These are phyloP conservation scores for Caradrina clavipalpis DNA, from an alignment of 2,888 invertebrate species.

Conservation along the genomic window DNA sequence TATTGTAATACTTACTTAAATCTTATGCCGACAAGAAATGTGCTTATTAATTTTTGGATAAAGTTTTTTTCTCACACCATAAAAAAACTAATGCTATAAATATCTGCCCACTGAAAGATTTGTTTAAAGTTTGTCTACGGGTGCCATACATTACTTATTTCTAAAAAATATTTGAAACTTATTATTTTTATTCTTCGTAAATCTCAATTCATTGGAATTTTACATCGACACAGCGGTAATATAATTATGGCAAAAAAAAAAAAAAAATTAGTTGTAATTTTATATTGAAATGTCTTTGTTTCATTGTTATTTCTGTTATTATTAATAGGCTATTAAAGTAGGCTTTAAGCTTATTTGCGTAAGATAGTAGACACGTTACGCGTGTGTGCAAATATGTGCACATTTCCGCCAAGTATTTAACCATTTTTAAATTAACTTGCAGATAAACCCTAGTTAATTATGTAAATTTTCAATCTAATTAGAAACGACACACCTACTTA, in stretches of 20 bases:
- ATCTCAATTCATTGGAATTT: neutral
- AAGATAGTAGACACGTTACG: neutral
- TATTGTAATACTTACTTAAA: constrained; percentile 41
- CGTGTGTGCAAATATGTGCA: neutral
- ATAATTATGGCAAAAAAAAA: no score
- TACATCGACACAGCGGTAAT: no score
- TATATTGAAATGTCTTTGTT: neutral
- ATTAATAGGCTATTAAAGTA: neutral
- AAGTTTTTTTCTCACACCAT: constrained; percentile 1
- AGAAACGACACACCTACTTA: constrained; percentile 10
- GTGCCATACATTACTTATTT: no score
- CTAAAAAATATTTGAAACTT: no score
- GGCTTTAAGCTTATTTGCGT: no score
- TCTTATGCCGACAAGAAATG: constrained; percentile 15
- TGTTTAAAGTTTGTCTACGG: neutral
- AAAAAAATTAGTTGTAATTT: neutral
- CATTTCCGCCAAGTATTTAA: neutral
- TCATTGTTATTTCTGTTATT: neutral
- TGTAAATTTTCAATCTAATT: constrained; percentile 34
- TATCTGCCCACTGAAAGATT: neutral
- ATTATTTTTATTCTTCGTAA: neutral
- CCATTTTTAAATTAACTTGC: neutral
- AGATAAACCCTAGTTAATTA: constrained; percentile 16
- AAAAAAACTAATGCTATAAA: neutral
- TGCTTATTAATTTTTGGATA: neutral